A percentile compares a stretch with the other conserved stretches of the same genome.
Evolutionary conservation across 2,888 invertebrate genomes (phyloP).

Genomic region (Caenorhabditis afra): DNA sequence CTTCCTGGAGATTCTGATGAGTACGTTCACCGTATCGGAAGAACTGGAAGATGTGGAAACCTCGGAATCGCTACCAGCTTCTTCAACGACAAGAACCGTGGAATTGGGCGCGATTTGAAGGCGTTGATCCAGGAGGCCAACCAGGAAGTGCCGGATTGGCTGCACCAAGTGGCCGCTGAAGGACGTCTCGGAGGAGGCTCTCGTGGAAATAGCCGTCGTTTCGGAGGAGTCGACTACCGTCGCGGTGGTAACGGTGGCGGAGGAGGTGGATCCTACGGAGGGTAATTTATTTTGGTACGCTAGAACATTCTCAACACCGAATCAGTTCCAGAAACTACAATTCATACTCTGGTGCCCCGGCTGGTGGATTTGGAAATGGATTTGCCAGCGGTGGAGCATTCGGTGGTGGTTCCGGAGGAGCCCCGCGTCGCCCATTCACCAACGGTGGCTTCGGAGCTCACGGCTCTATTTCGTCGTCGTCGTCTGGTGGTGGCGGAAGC

Average conservation of each 20-base stretch:
- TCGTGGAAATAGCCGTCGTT: slow-evolving; percentile 45
- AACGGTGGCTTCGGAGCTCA: slow-evolving; percentile 57
- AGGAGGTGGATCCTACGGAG: slow-evolving; percentile 45
- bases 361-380: slow-evolving; percentile 18
- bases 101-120: slow-evolving; percentile 66
- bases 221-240: slow-evolving; percentile 58
- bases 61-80: slow-evolving; percentile 70
- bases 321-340: slow-evolving; percentile 33
- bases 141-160: slow-evolving; percentile 71
- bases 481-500: slow-evolving; percentile 9
- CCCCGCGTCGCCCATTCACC: slow-evolving; percentile 45
- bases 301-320: background rate
- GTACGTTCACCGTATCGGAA: slow-evolving; percentile 72
- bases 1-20: slow-evolving; percentile 71
- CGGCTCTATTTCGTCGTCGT: slow-evolving; percentile 40
- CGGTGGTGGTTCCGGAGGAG: slow-evolving; percentile 29
- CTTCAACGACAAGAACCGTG: slow-evolving; percentile 71
- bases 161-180: slow-evolving; percentile 64
- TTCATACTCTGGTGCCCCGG: slow-evolving; percentile 1
- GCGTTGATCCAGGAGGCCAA: slow-evolving; percentile 62
- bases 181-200: slow-evolving; percentile 39
- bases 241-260: slow-evolving; percentile 38
- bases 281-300: slow-evolving; percentile 5
- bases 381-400: slow-evolving; percentile 16
- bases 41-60: slow-evolving; percentile 72